Base-by-base conservation (phyloP, 2,797 vertebrate genomes). In the Sebastes paucispinis region DNA sequence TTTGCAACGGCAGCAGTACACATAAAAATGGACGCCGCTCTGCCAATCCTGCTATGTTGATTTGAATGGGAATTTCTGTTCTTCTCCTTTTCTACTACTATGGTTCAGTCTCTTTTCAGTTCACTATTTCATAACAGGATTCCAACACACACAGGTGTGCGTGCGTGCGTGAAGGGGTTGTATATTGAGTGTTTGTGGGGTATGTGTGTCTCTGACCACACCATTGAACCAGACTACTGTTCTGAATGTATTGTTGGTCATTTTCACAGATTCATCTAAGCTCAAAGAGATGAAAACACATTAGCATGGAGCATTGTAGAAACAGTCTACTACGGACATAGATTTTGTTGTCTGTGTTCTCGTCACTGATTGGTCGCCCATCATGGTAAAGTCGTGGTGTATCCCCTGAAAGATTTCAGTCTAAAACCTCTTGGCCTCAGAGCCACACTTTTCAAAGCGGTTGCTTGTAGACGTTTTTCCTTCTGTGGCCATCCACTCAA, bases 401-500 rank as follows among this genome's bases (percentile, higher is more conserved):
- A 16, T 25, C 60, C 5, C 18, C 5, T 54, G 10, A 70, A 58
- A 69, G 12, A 69, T 29, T 36, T 39, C 25, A 9, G 13, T 68
- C 13, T 69, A 8, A 65, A 66, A 60, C 20, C 20, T 57, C 4
- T 62, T 6, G 12, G 16, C n/a, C 31, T n/a, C 13, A 16, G 20
- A 5, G 55, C 31, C 13, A 10, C 14, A 55, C 64, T 65, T 87
- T 63, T 63, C 47, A 80, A 68, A 68, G 55, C 31, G 66, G 39
- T 12, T 66, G 27, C 58, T 64, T 52, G 4, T 20, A 60, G 39
- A n/a, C 13, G 54, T 65, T 71, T 55, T 62, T 78, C 22, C 69
- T 62, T 52, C 18, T n/a, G 31, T 59, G 66, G 22, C 24, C 14
- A 43, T 71, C 62, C 70, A 64, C 64, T 84, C 82, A 43, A 31